Evolutionary conservation across 2,113 vertebrate genomes (phyloP).

Genomic region (Semicossyphus pulcher): DNA sequence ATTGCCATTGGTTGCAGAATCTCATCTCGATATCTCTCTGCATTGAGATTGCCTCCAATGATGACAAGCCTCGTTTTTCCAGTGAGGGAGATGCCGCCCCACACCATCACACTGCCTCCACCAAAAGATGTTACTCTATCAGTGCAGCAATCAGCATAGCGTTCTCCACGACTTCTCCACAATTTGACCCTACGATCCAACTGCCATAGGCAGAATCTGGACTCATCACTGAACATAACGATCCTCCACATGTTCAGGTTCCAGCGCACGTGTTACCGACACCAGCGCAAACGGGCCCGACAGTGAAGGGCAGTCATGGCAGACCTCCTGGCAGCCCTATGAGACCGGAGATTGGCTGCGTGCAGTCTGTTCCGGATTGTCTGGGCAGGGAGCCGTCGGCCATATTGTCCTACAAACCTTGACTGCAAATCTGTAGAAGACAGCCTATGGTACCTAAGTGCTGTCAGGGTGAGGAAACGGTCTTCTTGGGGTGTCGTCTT

Average conservation of each 20-base stretch:
- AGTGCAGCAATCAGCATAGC: background rate
- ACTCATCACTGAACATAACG: too few species aligned
- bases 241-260: too few species aligned
- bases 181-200: background rate
- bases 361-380: too few species aligned
- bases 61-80: background rate
- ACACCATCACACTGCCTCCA: background rate
- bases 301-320: too few species aligned
- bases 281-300: too few species aligned
- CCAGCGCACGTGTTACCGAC: too few species aligned
- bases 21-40: too few species aligned
- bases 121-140: background rate
- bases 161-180: background rate
- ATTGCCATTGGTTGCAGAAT: too few species aligned
- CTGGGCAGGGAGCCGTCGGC: background rate
- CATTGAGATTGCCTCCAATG: too few species aligned
- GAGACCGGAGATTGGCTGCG: too few species aligned
- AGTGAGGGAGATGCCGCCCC: background rate
- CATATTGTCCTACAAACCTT: conserved; percentile 1
- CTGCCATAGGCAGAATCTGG: too few species aligned
- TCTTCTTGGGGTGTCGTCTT: background rate
- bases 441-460: background rate
- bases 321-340: too few species aligned
- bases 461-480: background rate
- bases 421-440: conserved; percentile 10